Evolutionary conservation across 37 sponge, comb jelly and placozoan species (phyloP).

Genomic region (Agelas oroides): DNA sequence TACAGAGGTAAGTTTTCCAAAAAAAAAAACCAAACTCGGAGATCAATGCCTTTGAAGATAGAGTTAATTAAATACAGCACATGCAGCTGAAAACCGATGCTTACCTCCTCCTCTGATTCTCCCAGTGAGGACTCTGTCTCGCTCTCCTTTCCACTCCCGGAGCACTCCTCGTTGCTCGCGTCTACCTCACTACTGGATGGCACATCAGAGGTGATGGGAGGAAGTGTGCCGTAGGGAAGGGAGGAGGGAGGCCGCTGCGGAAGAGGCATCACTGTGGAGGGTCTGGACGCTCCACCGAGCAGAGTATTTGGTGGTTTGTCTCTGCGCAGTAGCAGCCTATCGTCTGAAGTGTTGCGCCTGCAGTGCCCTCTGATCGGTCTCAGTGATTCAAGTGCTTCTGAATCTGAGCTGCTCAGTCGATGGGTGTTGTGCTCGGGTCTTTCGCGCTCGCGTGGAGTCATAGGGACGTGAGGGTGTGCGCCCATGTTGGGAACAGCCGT

Average conservation of each 20-base stretch:
- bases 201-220: not conserved
- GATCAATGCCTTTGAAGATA: no score
- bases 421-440: not conserved
- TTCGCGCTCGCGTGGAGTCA: not conserved
- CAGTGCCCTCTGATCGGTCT: not conserved
- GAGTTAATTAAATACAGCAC: no score
- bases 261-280: no score
- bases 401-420: conserved; percentile 15
- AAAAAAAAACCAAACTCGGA: no score
- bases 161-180: not conserved
- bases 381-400: not conserved
- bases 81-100: no score
- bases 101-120: not conserved
- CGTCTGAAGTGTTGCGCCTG: not conserved
- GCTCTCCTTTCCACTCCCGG: not conserved
- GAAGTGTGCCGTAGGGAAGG: not conserved
- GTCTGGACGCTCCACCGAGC: no score
- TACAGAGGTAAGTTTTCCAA: no score
- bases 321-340: not conserved
- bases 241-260: no score
- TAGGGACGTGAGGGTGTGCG: not conserved
- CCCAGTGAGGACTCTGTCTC: not conserved
- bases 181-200: not conserved
- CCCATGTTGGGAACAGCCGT: not conserved
- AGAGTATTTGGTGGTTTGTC: not conserved